These are phyloP conservation scores for Trachythela sp. DNA, from an alignment of 64 coral and sea anemone species.

Conservation along the genomic window DNA sequence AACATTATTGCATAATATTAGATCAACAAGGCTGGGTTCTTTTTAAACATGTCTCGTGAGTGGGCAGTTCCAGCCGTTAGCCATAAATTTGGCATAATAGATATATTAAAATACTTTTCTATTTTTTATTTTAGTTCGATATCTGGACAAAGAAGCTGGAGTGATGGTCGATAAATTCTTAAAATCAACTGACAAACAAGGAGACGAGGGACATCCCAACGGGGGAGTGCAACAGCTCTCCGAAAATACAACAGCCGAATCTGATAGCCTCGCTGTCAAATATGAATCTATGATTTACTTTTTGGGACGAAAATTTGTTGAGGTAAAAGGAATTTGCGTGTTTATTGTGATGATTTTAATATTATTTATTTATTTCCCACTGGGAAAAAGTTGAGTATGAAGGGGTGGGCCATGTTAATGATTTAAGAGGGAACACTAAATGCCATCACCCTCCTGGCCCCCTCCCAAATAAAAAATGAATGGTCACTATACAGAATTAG, in stretches of 20 bases:
- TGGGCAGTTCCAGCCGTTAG: too few species aligned
- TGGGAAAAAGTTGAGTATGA: too few species aligned
- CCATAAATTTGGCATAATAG: too few species aligned
- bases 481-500: too few species aligned
- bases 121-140: neutral
- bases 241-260: neutral
- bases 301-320: neutral
- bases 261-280: neutral
- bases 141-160: constrained; percentile 1
- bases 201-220: neutral
- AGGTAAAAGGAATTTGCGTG: neutral
- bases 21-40: too few species aligned
- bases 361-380: neutral
- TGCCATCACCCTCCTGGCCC: too few species aligned
- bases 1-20: too few species aligned
- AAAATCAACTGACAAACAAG: neutral
- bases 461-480: too few species aligned
- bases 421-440: too few species aligned
- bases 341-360: neutral
- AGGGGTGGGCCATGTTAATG: too few species aligned
- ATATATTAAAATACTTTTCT: too few species aligned
- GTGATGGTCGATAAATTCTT: neutral
- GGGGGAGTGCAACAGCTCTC: neutral
- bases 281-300: neutral
- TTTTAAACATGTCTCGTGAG: too few species aligned